Evolutionary conservation across 2,113 vertebrate species (phyloP), one percentile per base, ranked within the genome.

Genomic region (Trematomus loennbergii): DNA sequence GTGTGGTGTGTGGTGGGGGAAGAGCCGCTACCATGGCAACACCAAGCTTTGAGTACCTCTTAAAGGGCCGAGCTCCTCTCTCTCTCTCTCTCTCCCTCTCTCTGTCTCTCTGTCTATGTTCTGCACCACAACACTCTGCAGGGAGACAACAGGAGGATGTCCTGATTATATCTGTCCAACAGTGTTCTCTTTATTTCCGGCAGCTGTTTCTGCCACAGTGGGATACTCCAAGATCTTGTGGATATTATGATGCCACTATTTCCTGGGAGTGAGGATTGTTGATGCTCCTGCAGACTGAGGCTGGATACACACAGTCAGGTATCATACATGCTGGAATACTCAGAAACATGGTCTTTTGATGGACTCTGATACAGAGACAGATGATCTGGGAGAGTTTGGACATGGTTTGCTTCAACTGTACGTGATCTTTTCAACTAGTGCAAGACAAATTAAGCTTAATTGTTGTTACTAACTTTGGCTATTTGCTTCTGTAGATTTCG

Each of bases 1-100:
- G 45, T 46, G 45, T 52, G 9, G 45, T 69, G 67, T 46, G 65
- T 43, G 48, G 77, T 84, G 84, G 61, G 22, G 33, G 64, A 81
- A 67, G 55, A 68, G 71, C 83, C 11, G 33, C 92, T 49, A 58
- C 94, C 90, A 91, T 93, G 89, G 84, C 76, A 94, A 94, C 93
- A 16, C 78, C 86, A 92, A 90, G 91, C 91, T 79, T 68, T 83
- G 77, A 91, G 88, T 75, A 82, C 61, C 77, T 83, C 33, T 69
- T 78, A 78, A 88, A 82, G 78, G 62, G 75, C 33, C 48, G 48
- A 49, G 65, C 67, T 72, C 58, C 70, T 67, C 65, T 75, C 59
- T 29, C 70, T 67, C 65, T 75, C 59, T 29, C 20, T 60, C 18
- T 15, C 61, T 40, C 46, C 33, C 46, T 22, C 29, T 43, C 53